Evolutionary conservation across 2,113 vertebrate species (phyloP).

Genomic region (Platycercus adscitus): DNA sequence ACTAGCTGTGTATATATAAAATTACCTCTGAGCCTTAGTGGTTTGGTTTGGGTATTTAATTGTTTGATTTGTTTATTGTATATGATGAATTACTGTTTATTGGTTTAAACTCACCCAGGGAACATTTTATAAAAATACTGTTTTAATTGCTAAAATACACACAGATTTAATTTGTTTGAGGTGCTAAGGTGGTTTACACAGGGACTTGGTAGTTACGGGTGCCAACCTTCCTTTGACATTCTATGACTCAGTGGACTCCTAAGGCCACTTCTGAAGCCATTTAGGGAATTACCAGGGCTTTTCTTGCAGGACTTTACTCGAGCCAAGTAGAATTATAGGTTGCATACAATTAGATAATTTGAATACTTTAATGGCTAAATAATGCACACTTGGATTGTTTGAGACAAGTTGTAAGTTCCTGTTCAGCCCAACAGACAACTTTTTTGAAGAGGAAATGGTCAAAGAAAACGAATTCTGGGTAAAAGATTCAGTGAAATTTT

Average conservation of each 20-base stretch:
- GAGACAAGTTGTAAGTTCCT: background rate
- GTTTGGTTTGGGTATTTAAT: constrained; percentile 25
- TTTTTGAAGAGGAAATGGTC: background rate
- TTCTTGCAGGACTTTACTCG: background rate
- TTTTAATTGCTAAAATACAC: background rate
- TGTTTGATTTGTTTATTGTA: constrained; percentile 38
- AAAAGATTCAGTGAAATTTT: background rate
- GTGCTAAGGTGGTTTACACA: background rate
- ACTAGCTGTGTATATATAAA: background rate
- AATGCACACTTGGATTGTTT: background rate
- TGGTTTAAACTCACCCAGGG: background rate
- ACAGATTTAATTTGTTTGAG: background rate
- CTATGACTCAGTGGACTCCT: background rate
- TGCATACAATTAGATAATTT: accelerated
- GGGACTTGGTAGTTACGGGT: background rate
- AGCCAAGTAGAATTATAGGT: background rate
- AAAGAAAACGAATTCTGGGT: background rate
- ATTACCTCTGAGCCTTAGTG: constrained; percentile 4
- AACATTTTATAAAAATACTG: background rate
- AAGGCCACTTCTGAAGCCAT: background rate
- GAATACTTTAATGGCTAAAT: background rate
- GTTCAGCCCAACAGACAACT: background rate
- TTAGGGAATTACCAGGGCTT: background rate
- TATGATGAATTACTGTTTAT: constrained; percentile 41
- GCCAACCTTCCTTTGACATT: background rate